Percentiles rank a stretch among this genome's conserved stretches.
These are phyloP conservation scores for Craterocephalus amniculus DNA, from an alignment of 2,797 vertebrate species.

Conservation along the genomic window DNA sequence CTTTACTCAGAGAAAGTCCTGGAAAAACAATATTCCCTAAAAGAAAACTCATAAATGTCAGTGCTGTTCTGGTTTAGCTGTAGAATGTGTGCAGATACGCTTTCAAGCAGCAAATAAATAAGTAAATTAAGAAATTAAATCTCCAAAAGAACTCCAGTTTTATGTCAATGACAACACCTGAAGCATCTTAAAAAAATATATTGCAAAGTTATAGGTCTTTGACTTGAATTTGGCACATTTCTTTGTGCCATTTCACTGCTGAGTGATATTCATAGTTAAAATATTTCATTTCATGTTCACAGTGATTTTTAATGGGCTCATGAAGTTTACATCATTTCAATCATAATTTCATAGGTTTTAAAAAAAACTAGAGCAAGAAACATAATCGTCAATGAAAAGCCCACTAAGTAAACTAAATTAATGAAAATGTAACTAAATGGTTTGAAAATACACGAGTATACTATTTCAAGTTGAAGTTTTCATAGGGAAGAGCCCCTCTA, in stretches of 20 bases:
- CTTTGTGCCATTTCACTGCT: slow-evolving; percentile 14
- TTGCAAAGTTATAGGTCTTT: slow-evolving; percentile 23
- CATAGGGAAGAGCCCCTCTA: slow-evolving; percentile 40
- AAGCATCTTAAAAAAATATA: slow-evolving; percentile 13
- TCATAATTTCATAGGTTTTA: slow-evolving; percentile 16
- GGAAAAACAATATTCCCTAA: slow-evolving; percentile 7
- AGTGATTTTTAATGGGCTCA: slow-evolving; percentile 14
- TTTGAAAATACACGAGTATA: slow-evolving; percentile 50
- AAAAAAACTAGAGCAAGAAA: slow-evolving; percentile 28
- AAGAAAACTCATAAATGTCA: slow-evolving; percentile 29
- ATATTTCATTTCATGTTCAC: slow-evolving; percentile 17
- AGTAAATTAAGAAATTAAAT: neutral
- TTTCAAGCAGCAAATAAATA: neutral
- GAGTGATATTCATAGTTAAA: slow-evolving; percentile 1
- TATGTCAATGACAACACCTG: neutral
- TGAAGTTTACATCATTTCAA: slow-evolving; percentile 5
- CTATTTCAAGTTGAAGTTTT: slow-evolving; percentile 57
- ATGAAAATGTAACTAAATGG: slow-evolving; percentile 38
- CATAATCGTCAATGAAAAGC: slow-evolving; percentile 24
- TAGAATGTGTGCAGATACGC: slow-evolving; percentile 1
- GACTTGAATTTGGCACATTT: slow-evolving; percentile 1
- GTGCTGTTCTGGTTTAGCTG: slow-evolving; percentile 10
- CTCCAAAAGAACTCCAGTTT: slow-evolving; percentile 7
- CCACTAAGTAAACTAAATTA: slow-evolving; percentile 32
- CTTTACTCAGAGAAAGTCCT: slow-evolving; percentile 1